phyloP scores from a whole-genome alignment of 2,888 invertebrate species.

The Athalia circularis region DNA sequence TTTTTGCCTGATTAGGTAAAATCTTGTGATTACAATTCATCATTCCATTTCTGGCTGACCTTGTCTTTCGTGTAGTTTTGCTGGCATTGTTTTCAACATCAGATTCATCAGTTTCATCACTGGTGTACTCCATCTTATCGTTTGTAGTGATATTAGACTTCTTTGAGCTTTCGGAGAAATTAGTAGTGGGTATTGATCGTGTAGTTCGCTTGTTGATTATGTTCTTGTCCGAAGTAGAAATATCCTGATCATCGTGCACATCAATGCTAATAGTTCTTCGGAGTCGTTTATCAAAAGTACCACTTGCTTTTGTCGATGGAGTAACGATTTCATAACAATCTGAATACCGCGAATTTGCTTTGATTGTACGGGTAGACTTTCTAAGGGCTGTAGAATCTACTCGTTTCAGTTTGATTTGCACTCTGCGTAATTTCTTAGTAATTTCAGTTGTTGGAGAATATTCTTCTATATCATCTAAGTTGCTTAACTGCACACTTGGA shows the following conservation, averaged over 20 bases:
- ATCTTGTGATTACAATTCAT: neutral
- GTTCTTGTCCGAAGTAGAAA: neutral
- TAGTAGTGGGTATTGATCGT: neutral
- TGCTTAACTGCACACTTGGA: slow-evolving; percentile 22
- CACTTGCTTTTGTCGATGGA: neutral
- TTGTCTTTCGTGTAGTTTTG: neutral
- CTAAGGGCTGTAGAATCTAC: neutral
- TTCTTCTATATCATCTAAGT: slow-evolving; percentile 22
- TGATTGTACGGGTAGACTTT: slow-evolving; percentile 2
- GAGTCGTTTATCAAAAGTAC: neutral
- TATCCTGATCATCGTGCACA: neutral
- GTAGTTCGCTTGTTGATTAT: neutral
- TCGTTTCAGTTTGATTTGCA: slow-evolving; percentile 27
- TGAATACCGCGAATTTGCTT: neutral
- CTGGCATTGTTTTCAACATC: slow-evolving; percentile 2
- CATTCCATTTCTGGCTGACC: neutral
- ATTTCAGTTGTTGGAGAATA: slow-evolving; percentile 24
- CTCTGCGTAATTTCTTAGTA: slow-evolving; percentile 5
- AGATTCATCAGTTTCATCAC: neutral
- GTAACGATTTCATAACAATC: slow-evolving; percentile 4
- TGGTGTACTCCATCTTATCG: neutral
- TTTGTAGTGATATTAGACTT: neutral
- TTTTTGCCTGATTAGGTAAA: neutral
- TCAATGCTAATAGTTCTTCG: neutral
- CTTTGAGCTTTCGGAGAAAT: neutral